These are phyloP conservation scores for Tachuris rubrigastra DNA, from an alignment of 2,113 vertebrate species.

Conservation along the genomic window DNA sequence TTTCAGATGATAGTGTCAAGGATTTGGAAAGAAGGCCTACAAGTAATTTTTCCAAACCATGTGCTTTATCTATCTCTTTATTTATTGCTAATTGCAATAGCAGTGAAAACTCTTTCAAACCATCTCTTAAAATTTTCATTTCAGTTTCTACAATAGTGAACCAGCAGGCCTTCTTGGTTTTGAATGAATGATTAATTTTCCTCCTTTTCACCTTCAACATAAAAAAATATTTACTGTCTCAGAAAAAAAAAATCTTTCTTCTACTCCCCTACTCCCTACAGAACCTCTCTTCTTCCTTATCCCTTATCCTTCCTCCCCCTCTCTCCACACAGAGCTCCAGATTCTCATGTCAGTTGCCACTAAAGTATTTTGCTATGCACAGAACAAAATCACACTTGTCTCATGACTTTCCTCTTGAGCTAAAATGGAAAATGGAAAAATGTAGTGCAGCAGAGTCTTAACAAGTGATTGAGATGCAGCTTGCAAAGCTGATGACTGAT, in stretches of 20 bases:
- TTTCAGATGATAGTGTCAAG: neutral
- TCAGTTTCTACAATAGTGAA: conserved; percentile 32
- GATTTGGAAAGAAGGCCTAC: neutral
- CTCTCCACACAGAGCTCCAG: neutral
- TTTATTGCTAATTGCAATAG: neutral
- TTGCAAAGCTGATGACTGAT: neutral
- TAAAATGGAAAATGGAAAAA: conserved; percentile 42
- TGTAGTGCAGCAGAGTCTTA: neutral
- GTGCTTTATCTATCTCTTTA: neutral
- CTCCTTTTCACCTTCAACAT: neutral
- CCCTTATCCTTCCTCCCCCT: neutral
- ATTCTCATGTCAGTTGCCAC: neutral
- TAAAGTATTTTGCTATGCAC: neutral
- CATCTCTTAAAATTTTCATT: neutral
- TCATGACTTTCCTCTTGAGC: conserved; percentile 27
- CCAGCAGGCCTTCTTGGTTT: neutral
- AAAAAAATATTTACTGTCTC: neutral
- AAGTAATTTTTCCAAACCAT: neutral
- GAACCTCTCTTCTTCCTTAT: neutral
- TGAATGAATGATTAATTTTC: conserved; percentile 2
- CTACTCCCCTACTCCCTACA: neutral
- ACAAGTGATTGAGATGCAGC: neutral
- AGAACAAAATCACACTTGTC: conserved; percentile 26
- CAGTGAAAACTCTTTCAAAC: neutral
- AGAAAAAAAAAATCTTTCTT: neutral